Conservation (phyloP, 2,888 invertebrate species). For the Epinotia nisella region DNA sequence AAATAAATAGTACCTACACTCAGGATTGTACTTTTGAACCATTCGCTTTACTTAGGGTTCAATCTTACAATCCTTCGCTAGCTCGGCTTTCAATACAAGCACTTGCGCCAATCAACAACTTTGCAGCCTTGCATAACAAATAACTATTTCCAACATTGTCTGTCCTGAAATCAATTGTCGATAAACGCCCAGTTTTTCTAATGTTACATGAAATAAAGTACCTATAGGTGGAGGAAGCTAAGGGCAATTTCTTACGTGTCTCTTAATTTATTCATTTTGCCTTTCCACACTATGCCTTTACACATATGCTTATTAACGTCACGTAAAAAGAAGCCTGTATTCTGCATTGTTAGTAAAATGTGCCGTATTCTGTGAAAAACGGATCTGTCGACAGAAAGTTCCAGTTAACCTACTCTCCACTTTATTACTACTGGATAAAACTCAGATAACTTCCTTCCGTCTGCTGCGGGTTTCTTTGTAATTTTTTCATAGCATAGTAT, state of each 20-base stretch:
- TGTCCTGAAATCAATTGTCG: too few relatives aligned
- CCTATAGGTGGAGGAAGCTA: too few relatives aligned
- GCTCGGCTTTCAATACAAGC: too few relatives aligned
- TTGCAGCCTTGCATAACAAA: too few relatives aligned
- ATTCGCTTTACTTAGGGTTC: too few relatives aligned
- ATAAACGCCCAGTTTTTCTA: too few relatives aligned
- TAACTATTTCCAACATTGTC: too few relatives aligned
- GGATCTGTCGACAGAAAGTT: neutral
- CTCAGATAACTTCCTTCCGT: neutral
- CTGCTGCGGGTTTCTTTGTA: constrained; percentile 28
- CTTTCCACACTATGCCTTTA: neutral
- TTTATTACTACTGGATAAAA: constrained; percentile 14
- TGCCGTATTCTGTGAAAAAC: constrained; percentile 17
- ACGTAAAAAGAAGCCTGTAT: constrained; percentile 12
- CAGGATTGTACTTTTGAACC: too few relatives aligned
- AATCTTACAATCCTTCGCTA: too few relatives aligned
- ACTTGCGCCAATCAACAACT: too few relatives aligned
- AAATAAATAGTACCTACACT: too few relatives aligned
- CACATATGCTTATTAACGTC: constrained; percentile 26
- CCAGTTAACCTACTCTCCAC: constrained; percentile 7
- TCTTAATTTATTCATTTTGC: neutral
- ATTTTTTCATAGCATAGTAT: constrained; percentile 26
- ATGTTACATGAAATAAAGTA: too few relatives aligned
- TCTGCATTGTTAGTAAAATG: constrained; percentile 27
- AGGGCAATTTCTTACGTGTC: neutral